phyloP scores from a whole-genome alignment of 1,140 invertebrate species.

The Camponotus vicinus region DNA sequence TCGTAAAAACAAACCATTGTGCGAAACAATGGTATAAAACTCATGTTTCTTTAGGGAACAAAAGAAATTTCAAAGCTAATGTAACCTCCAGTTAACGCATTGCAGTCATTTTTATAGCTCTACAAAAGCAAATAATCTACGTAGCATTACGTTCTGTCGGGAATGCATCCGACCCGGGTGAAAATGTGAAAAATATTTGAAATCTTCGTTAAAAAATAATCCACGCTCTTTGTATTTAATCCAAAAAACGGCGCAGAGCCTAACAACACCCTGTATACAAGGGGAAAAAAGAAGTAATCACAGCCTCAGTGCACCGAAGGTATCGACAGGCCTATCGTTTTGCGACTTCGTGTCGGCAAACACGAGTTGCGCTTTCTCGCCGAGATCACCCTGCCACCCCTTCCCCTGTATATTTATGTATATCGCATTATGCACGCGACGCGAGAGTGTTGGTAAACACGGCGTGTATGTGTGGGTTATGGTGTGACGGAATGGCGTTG shows the following conservation, averaged over 20 bases:
- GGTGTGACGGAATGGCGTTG: slow-evolving; percentile 46
- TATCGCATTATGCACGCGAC: slow-evolving; percentile 59
- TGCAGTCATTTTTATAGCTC: background rate
- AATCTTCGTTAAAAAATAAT: background rate
- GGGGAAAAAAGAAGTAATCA: background rate
- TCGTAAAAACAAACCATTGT: background rate
- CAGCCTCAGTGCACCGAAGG: background rate
- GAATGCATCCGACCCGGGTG: background rate
- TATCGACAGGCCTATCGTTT: slow-evolving; percentile 52
- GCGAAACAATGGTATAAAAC: slow-evolving; percentile 28
- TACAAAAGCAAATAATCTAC: background rate
- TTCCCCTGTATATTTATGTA: slow-evolving; percentile 62
- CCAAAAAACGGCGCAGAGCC: too few relatives aligned
- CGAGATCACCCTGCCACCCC: background rate
- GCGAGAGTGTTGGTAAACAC: slow-evolving; percentile 66
- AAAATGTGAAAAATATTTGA: background rate
- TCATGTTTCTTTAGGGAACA: slow-evolving; percentile 42
- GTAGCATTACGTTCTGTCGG: background rate
- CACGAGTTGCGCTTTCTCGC: slow-evolving; percentile 56
- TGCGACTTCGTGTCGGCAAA: slow-evolving; percentile 58
- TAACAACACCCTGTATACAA: background rate
- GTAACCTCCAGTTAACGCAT: background rate
- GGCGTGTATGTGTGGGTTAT: slow-evolving; percentile 31
- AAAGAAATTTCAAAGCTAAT: background rate
- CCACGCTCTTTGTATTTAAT: background rate